Conservation (phyloP, 1,140 invertebrate species). For the Oreohelix idahoensis region DNA sequence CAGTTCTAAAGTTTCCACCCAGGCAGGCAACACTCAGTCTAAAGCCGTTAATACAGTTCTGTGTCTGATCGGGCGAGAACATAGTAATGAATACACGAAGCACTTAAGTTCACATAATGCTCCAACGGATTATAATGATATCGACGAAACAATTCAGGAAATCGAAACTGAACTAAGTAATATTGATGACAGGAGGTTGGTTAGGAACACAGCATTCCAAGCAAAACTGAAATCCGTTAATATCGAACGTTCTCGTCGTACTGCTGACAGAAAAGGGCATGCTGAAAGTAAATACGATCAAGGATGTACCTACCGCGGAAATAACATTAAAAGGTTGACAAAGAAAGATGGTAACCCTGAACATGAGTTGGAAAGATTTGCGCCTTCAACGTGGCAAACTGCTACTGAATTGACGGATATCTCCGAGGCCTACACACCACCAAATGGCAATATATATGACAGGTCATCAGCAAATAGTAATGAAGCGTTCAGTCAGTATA, state of each 20-base stretch:
- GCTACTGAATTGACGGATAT: neutral
- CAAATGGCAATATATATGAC: no score
- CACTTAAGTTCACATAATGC: neutral
- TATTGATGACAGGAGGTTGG: neutral
- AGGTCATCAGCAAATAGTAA: no score
- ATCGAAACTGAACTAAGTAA: slow-evolving; percentile 17
- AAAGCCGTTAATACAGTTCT: slow-evolving; percentile 8
- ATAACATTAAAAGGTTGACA: neutral
- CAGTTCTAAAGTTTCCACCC: neutral
- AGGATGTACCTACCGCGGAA: no score
- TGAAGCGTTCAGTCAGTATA: no score
- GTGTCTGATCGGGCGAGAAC: neutral
- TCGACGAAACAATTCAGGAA: slow-evolving; percentile 1
- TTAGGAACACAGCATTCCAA: neutral
- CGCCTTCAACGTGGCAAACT: neutral
- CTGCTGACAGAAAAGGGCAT: neutral
- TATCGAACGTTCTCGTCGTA: neutral
- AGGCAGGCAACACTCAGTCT: neutral
- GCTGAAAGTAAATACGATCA: neutral
- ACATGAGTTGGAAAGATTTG: neutral
- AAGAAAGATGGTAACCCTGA: neutral
- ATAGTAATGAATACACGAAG: neutral
- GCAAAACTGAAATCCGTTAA: neutral
- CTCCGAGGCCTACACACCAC: no score
- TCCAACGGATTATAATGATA: neutral